Evolutionary conservation across 2,797 vertebrate species (phyloP).

Genomic region (Myiothlypis chrysogaster): DNA sequence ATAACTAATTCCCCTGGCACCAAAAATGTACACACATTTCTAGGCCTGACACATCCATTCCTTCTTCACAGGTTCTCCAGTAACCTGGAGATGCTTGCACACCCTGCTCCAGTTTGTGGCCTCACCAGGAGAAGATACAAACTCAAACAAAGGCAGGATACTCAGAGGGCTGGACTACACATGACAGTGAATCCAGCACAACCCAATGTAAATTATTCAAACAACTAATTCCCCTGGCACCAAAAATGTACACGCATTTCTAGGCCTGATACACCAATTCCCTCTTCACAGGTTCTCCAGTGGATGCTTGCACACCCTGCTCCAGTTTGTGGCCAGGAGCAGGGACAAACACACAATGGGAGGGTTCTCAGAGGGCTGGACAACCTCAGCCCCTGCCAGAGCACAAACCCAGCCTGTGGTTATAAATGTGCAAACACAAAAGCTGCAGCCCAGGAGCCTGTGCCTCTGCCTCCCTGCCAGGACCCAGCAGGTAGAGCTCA

Average conservation of each 20-base stretch:
- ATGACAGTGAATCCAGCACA: neutral
- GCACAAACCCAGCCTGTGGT: neutral
- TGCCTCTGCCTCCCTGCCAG: neutral
- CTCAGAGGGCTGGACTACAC: neutral
- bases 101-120: neutral
- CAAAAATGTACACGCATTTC: rapidly evolving
- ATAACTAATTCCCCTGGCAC: neutral
- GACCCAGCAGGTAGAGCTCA: neutral
- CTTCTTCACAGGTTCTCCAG: neutral
- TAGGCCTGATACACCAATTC: neutral
- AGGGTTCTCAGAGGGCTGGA: neutral
- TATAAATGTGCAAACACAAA: rapidly evolving
- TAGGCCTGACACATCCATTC: neutral
- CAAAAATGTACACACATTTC: rapidly evolving
- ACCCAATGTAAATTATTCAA: neutral
- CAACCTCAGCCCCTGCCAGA: neutral
- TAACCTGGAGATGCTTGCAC: neutral
- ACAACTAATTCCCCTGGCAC: neutral
- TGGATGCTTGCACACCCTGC: neutral
- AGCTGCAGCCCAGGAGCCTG: neutral
- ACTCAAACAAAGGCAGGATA: too few species aligned
- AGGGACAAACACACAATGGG: rapidly evolving
- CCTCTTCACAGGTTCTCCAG: neutral
- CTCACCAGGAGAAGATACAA: neutral
- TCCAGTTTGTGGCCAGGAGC: neutral